Evolutionary conservation across 2,888 invertebrate genomes (phyloP).

Genomic region (Pantelozetes paolii): DNA sequence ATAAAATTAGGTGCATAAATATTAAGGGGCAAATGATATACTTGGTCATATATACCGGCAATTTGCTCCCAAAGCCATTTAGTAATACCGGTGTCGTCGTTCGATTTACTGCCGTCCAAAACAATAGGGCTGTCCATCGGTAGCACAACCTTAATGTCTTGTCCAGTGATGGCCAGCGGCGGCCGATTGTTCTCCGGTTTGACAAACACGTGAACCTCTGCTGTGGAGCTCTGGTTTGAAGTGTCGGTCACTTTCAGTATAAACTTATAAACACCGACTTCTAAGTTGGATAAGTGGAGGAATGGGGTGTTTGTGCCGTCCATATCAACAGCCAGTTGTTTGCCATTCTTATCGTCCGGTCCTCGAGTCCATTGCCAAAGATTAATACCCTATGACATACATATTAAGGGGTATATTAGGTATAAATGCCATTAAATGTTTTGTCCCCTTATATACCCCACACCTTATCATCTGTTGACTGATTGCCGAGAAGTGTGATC

Average conservation of each 20-base stretch:
- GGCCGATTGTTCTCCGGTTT: constrained; percentile 62
- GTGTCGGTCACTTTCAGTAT: constrained; percentile 86
- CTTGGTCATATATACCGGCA: constrained; percentile 55
- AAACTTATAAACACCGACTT: constrained; percentile 91
- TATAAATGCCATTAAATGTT: background rate
- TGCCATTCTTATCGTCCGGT: constrained; percentile 66
- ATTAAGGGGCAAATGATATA: too few species aligned
- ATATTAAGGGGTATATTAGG: background rate
- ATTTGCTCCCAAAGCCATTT: constrained; percentile 76
- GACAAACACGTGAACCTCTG: constrained; percentile 86
- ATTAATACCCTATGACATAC: constrained; percentile 68
- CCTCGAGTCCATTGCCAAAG: constrained; percentile 96
- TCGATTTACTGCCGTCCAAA: constrained; percentile 70
- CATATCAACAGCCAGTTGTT: constrained; percentile 78
- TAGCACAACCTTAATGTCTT: constrained; percentile 62
- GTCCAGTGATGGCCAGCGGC: constrained; percentile 58
- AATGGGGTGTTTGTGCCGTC: constrained; percentile 85
- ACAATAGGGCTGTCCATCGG: constrained; percentile 70
- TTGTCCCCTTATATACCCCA: background rate
- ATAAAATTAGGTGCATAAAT: too few species aligned
- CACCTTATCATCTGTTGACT: constrained; percentile 80
- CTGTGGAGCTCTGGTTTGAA: constrained; percentile 77
- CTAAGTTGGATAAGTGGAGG: constrained; percentile 78
- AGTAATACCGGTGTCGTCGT: constrained; percentile 75
- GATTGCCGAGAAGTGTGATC: constrained; percentile 78